Base-by-base conservation (phyloP, 2,888 invertebrate species). In the Octodonta nipae region DNA sequence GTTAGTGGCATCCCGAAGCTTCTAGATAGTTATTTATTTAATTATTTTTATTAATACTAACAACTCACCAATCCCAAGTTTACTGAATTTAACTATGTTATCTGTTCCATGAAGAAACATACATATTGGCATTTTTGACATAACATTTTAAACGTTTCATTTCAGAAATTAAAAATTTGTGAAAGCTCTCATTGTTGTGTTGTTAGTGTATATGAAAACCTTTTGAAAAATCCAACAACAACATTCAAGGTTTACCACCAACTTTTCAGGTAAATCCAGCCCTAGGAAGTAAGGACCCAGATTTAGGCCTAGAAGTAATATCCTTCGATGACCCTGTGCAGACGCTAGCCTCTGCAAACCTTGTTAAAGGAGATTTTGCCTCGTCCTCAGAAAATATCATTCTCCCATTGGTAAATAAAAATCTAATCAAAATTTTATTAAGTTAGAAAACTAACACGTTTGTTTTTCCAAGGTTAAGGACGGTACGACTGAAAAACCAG, bases 301-400 rank as follows among this genome's bases (percentile, higher is more conserved):
- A 56, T 36, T 46, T 50, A 39, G 61, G 58, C 40, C 45, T 59
- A 38, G 57, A 61, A 43, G 52, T 61, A 41, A 60, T 63, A 47
- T 56, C 57, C 39, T 55, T 62, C 45, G 58, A 61, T 44, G 59
- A 59, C 41, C 60, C 57, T 28, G 52, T 55, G 36, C 56, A 57
- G 46, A 52, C 56, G 31, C 49, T 61, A 28, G 54, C 52, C 28
- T 63, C 63, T 29, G 61, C 56, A 41, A 60, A 58, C 47, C 51
- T 63, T 38, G 51, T 61, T 39, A 58, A 49, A 36, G 60, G 49
- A 38, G 58, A 58, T 35, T 53, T 46, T 33, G 38, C 48, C 37
- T 44, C 50, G 32, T 47, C 55, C 32, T 47, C 51, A 34, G 50
- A 49, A 37, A 47, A 48, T 31, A 36, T 40, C 30, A 28, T 44